Evolutionary conservation across 2,797 vertebrate species (phyloP).

Genomic region (Pelobates cultripes): DNA sequence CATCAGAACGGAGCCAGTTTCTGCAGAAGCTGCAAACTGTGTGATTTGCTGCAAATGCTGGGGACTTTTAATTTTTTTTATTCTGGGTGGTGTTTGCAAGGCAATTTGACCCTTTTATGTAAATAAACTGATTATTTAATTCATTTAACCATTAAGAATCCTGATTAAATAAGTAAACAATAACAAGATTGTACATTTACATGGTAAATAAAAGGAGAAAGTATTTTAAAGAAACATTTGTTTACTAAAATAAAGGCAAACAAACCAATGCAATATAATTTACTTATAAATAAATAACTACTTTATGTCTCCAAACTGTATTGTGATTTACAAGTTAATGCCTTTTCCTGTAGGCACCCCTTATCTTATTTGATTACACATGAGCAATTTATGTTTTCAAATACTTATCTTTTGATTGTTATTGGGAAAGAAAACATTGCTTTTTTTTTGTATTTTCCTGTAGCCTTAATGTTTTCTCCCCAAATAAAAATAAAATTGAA

Average conservation of each 20-base stretch:
- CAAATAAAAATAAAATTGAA: slow-evolving; percentile 26
- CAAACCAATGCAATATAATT: not conserved
- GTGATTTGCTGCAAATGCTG: too few relatives aligned
- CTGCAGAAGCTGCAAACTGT: too few relatives aligned
- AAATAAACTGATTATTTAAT: too few relatives aligned
- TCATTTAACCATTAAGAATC: too few relatives aligned
- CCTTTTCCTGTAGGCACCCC: not conserved
- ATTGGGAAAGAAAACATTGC: slow-evolving; percentile 13
- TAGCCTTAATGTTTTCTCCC: not conserved
- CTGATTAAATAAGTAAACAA: too few relatives aligned
- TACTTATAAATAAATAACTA: not conserved
- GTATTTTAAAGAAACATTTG: not conserved
- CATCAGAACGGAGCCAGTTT: too few relatives aligned
- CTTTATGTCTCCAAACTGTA: slow-evolving; percentile 1
- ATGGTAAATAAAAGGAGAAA: too few relatives aligned
- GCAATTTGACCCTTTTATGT: too few relatives aligned
- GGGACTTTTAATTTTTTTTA: too few relatives aligned
- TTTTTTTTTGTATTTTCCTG: not conserved
- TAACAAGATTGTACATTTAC: too few relatives aligned
- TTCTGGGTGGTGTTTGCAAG: too few relatives aligned
- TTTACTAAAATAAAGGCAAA: not conserved
- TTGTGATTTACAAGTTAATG: slow-evolving; percentile 28
- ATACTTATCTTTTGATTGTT: slow-evolving; percentile 21
- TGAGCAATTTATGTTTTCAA: slow-evolving; percentile 14
- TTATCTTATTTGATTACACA: slow-evolving; percentile 39